Conservation (phyloP, 2,113 vertebrate species). For the Oryzias javanicus region DNA sequence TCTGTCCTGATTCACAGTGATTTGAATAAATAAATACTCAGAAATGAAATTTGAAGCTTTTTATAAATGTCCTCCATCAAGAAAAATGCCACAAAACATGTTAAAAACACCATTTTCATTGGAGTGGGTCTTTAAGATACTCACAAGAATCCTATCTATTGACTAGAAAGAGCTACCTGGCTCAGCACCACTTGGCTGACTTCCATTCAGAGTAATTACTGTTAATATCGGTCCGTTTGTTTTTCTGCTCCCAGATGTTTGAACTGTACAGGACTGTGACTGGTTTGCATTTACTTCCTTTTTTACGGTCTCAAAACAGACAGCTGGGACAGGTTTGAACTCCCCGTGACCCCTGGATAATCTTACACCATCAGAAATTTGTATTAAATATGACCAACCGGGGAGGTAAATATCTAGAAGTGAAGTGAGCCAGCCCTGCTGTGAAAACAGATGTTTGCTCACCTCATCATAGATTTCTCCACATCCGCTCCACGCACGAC, state of each 20-base stretch:
- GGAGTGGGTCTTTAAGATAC: background rate
- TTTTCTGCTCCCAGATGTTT: background rate
- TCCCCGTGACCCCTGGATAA: background rate
- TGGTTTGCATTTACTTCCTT: background rate
- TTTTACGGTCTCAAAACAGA: too few species aligned
- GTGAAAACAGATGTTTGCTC: background rate
- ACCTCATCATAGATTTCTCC: background rate
- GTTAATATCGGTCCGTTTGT: background rate
- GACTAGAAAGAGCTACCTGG: background rate
- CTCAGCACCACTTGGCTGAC: background rate
- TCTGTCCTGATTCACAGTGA: too few species aligned
- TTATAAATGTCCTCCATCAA: too few species aligned
- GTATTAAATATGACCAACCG: background rate
- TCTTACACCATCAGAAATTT: background rate
- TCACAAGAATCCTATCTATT: background rate
- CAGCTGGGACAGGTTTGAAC: too few species aligned
- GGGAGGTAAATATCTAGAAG: background rate
- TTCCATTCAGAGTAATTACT: background rate
- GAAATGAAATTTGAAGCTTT: too few species aligned
- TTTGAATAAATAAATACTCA: too few species aligned
- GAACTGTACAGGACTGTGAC: background rate
- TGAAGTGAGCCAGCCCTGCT: background rate
- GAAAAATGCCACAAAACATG: too few species aligned
- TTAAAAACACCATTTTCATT: too few species aligned
- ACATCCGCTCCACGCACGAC: background rate